Evolutionary conservation across 2,113 vertebrate species (phyloP).

Genomic region (Isichthys henryi): DNA sequence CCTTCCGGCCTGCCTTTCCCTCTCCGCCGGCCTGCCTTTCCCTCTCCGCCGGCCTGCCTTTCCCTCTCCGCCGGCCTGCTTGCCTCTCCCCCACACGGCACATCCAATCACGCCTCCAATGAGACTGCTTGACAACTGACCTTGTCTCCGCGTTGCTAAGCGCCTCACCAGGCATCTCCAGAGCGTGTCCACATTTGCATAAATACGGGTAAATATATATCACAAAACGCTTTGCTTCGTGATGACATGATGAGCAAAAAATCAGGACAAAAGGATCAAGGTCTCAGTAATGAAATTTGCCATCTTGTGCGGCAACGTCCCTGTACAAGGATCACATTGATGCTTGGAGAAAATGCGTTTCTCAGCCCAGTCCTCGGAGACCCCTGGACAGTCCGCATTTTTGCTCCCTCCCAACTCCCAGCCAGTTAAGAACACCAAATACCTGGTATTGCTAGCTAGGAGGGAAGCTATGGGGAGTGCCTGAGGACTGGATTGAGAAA

Average conservation of each 20-base stretch:
- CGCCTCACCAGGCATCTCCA: conserved; percentile 55
- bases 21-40: not conserved
- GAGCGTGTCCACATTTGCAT: conserved; percentile 51
- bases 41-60: not conserved
- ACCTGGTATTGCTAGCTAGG: not conserved
- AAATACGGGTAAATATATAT: conserved; percentile 54
- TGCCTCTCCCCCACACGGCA: conserved; percentile 15
- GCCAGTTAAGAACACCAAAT: not conserved
- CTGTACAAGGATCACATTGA: not conserved
- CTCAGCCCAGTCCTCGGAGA: not conserved
- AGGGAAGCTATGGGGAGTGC: not conserved
- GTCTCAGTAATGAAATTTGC: conserved; percentile 29
- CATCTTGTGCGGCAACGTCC: not conserved
- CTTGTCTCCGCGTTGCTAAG: conserved; percentile 61
- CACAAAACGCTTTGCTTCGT: conserved; percentile 54
- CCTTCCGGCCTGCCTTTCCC: conserved; percentile 13
- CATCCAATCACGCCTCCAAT: conserved; percentile 45
- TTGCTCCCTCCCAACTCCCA: not conserved
- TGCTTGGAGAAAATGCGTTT: not conserved
- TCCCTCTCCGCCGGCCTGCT: conserved; percentile 13
- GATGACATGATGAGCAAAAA: conserved; percentile 49
- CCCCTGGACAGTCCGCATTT: not conserved
- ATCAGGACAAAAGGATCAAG: conserved; percentile 37
- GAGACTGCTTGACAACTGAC: conserved; percentile 56
- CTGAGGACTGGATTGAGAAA: not conserved